Evolutionary conservation across 2,113 vertebrate genomes (phyloP).

Genomic region (Amphiprion percula): DNA sequence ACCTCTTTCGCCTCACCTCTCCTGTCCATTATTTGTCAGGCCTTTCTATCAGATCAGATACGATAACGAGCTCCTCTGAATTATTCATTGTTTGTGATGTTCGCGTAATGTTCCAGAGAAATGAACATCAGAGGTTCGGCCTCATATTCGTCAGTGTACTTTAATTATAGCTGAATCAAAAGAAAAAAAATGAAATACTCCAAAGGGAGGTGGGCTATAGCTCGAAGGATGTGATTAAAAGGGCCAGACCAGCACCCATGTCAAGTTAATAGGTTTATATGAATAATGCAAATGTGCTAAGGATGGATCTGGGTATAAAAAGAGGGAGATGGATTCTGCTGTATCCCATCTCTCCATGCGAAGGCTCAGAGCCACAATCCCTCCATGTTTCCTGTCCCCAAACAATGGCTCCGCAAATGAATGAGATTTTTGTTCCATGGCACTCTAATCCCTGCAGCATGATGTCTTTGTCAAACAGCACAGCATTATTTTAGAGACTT

Average conservation of each 20-base stretch:
- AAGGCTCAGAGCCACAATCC: slow-evolving; percentile 41
- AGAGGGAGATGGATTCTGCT: slow-evolving; percentile 33
- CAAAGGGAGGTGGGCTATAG: slow-evolving; percentile 48
- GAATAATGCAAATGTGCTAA: slow-evolving; percentile 65
- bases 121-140: slow-evolving; percentile 36
- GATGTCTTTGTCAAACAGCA: slow-evolving; percentile 64
- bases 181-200: slow-evolving; percentile 48
- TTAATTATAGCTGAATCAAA: slow-evolving; percentile 53
- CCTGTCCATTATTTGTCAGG: slow-evolving; percentile 27
- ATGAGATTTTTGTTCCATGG: slow-evolving; percentile 56
- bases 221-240: slow-evolving; percentile 65
- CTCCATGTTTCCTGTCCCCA: slow-evolving; percentile 39
- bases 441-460: slow-evolving; percentile 59
- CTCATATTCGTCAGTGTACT: slow-evolving; percentile 32
- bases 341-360: slow-evolving; percentile 34
- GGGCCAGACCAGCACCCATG: slow-evolving; percentile 45
- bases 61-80: slow-evolving; percentile 33
- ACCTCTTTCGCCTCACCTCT: slow-evolving; percentile 27
- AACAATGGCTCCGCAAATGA: slow-evolving; percentile 57
- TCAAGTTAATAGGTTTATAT: slow-evolving; percentile 70
- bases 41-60: slow-evolving; percentile 24
- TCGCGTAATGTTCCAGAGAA: slow-evolving; percentile 26
- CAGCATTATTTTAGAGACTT: slow-evolving; percentile 54
- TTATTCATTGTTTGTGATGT: slow-evolving; percentile 56
- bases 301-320: slow-evolving; percentile 44